Evolutionary conservation across 2,888 invertebrate species (phyloP).

Genomic region (Tetrapedia diversipes): DNA sequence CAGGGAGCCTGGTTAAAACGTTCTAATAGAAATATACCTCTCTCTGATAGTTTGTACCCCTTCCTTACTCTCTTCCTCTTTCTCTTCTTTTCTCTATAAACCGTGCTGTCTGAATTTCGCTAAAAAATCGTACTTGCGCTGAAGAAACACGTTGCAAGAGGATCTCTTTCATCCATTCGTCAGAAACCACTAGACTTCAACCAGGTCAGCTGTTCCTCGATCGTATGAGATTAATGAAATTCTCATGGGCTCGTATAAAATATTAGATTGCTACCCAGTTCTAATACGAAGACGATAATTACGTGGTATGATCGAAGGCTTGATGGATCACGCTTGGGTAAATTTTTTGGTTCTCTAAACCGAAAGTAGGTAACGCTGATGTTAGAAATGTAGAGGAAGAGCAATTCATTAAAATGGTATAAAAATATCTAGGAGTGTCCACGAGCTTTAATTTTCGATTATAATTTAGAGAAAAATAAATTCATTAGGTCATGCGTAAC

Average conservation of each 20-base stretch:
- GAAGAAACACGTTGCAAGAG: background rate
- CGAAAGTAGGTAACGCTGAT: no score
- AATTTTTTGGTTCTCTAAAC: no score
- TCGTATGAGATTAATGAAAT: background rate
- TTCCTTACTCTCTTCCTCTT: no score
- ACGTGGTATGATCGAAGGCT: background rate
- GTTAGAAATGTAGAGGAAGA: no score
- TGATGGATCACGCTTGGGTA: no score
- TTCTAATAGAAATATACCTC: constrained; percentile 8
- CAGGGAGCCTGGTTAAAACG: background rate
- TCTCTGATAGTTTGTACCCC: background rate
- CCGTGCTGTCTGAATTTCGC: background rate
- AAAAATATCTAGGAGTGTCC: no score
- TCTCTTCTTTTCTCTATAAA: background rate
- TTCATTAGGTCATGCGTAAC: no score
- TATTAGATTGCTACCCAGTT: background rate
- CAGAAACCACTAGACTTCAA: background rate
- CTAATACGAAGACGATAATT: background rate
- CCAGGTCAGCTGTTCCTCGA: background rate
- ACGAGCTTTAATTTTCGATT: no score
- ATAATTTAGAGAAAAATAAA: no score
- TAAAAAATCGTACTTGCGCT: constrained; percentile 2
- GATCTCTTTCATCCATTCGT: background rate
- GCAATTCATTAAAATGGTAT: no score
- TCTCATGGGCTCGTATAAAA: background rate